Conservation (phyloP, 1,140 invertebrate genomes). For the Hycleus cichorii region DNA sequence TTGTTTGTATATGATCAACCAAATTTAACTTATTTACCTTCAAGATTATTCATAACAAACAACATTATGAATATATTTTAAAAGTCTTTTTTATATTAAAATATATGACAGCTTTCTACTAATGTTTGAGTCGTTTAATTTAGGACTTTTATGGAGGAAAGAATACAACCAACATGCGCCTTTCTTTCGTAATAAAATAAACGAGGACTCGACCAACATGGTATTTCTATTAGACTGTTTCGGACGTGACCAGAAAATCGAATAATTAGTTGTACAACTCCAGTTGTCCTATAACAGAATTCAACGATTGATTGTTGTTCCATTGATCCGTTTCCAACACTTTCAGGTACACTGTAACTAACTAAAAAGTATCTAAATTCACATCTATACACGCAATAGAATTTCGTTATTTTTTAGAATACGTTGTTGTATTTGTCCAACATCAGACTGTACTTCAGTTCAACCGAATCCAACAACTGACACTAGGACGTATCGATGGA, state of each 20-base stretch:
- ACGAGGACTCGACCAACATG: constrained; percentile 19
- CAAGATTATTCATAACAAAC: constrained; percentile 3
- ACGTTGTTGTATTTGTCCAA: too few relatives aligned
- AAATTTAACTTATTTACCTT: neutral
- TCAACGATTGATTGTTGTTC: constrained; percentile 11
- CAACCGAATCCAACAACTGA: constrained; percentile 11
- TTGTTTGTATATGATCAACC: neutral
- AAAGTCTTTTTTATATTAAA: neutral
- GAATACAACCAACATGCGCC: constrained; percentile 5
- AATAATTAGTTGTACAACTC: constrained; percentile 32
- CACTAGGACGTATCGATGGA: constrained; percentile 8
- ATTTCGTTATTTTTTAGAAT: too few relatives aligned
- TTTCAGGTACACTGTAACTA: too few relatives aligned
- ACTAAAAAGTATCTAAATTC: too few relatives aligned
- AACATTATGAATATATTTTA: constrained; percentile 2
- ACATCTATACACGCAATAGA: too few relatives aligned
- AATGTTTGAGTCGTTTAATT: constrained; percentile 4
- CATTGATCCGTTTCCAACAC: constrained; percentile 1
- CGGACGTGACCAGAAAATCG: constrained; percentile 32
- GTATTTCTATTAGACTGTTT: constrained; percentile 29
- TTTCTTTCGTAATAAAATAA: constrained; percentile 27
- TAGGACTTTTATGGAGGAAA: neutral
- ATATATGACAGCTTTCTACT: neutral
- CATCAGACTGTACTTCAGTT: too few relatives aligned
- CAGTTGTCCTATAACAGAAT: constrained; percentile 23